Evolutionary conservation across 1,140 invertebrate species (phyloP), one percentile per base, ranked within the genome.

Genomic region (Lepidurus arcticus): DNA sequence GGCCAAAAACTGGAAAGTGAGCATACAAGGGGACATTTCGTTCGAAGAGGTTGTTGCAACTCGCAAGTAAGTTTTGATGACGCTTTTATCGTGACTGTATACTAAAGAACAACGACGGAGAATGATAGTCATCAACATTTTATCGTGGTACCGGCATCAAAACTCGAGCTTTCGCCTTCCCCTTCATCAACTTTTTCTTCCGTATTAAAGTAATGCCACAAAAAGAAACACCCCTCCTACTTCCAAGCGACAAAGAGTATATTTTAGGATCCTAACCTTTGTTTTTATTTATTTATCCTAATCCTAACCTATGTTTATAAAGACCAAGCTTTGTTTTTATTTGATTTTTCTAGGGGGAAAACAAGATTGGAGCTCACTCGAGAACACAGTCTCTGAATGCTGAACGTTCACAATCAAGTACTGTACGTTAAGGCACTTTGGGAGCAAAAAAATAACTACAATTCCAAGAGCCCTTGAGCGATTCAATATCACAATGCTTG

Each of bases 121-220:
- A 65, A 65, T 65, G 53, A 65, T 65, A 65, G 53, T 65, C 53
- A 65, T 65, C 53, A 65, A 65, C 53, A 65, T 65, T 65, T 65
- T 65, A 65, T 65, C 53, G 53, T 65, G 21, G 53, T 65, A 65
- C 53, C 53, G 53, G 53, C 53, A 65, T 65, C 53, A 3, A 65
- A 65, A 65, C 13, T 65, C 53, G 53, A 21, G 53, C 53, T 65
- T 65, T 65, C 53, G 53, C n/a, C 34, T 65, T 65, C 53, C 21
- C 53, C 53, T 65, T 65, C 53, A 65, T 65, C 53, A 65, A 65
- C 16, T 65, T 65, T 34, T 65, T 65, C 53, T 65, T 65, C 21
- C 53, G 21, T 21, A 65, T 13, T n/a, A 21, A 16, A 9, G 21
- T 65, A n/a, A 65, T 65, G 16, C 21, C 9, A 65, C 53, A 65